phyloP scores from a whole-genome alignment of 2,113 vertebrate genomes.

The Bettongia penicillata region DNA sequence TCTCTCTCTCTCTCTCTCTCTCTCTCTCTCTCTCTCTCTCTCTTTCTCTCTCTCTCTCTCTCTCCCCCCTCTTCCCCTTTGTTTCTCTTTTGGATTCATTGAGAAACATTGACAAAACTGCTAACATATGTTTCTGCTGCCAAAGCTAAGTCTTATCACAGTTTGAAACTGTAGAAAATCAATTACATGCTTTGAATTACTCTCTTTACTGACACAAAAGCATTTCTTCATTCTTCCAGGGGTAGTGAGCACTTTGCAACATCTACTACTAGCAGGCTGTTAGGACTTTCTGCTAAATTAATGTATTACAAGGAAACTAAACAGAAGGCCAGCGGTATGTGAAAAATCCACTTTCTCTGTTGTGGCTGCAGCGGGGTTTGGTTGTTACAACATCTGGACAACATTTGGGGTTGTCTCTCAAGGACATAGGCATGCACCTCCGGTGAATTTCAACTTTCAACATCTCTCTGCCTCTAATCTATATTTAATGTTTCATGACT shows the following conservation, averaged over 20 bases:
- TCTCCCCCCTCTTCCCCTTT: background rate
- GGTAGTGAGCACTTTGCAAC: constrained; percentile 76
- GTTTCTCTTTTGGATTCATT: constrained; percentile 58
- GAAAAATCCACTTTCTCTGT: constrained; percentile 83
- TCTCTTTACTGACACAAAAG: constrained; percentile 81
- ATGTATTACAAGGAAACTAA: constrained; percentile 82
- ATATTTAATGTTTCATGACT: constrained; percentile 91
- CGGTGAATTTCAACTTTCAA: constrained; percentile 88
- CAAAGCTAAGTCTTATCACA: constrained; percentile 83
- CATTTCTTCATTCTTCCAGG: constrained; percentile 80
- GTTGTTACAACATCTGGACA: constrained; percentile 87
- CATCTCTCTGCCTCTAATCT: constrained; percentile 88
- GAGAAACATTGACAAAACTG: constrained; percentile 80
- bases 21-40: too few relatives aligned
- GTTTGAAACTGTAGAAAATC: constrained; percentile 85
- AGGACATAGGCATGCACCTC: constrained; percentile 84
- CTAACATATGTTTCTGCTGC: constrained; percentile 83
- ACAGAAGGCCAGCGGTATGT: constrained; percentile 84
- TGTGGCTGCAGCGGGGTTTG: constrained; percentile 82
- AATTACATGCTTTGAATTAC: constrained; percentile 83
- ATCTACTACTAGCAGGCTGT: constrained; percentile 82
- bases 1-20: too few relatives aligned
- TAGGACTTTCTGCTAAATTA: constrained; percentile 83
- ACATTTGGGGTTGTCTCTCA: constrained; percentile 85
- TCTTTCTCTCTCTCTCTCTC: background rate